Base-by-base conservation (phyloP, 1,140 invertebrate species). In the Papilio machaon region DNA sequence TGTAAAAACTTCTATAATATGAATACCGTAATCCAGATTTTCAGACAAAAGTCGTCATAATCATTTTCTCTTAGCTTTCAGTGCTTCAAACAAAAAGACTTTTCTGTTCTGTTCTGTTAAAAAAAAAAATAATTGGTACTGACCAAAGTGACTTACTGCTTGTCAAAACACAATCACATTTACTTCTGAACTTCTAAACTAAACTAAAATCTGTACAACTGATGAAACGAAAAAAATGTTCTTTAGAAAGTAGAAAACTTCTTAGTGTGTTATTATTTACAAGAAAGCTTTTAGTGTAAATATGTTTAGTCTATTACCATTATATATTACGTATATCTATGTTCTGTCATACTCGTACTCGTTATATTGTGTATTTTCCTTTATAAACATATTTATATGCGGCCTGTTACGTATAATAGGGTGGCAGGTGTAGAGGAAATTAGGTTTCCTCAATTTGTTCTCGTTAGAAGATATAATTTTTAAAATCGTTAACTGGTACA, bases 391-490 rank as follows among this genome's bases (percentile, higher is more conserved):
- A 73, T 73, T 47, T 47, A 49, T 35, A 43, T 19, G 74, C 74
- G 38, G 13, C 74, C 23, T 76, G 4, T 23, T 30, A 35, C n/a
- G 30, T 77, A 52, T 60, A 77, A 77, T n/a, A 60, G 75, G 30
- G 75, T 78, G 60, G 60, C 75, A 78, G 75, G 75, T 78, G 75
- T 30, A 60, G 35, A 52, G 75, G 75, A 60, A 78, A 78, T 78
- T 38, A 52, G 54, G 54, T 78, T 78, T 60, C 75, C 75, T 60
- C 75, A 78, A 78, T 78, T 58, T 58, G 52, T 78, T 78, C 52
- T 19, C 35, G 15, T 60, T 58, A 35, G 49, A 60, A 38, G 38
- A 35, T 70, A 5, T 38, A 30, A 78, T 78, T 54, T 54, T 78
- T 78, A 78, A 30, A 58, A 38, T 60, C 75, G 52, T 78, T 78